These are phyloP conservation scores for Hemaris fuciformis DNA, from an alignment of 2,888 invertebrate genomes.

Conservation along the genomic window DNA sequence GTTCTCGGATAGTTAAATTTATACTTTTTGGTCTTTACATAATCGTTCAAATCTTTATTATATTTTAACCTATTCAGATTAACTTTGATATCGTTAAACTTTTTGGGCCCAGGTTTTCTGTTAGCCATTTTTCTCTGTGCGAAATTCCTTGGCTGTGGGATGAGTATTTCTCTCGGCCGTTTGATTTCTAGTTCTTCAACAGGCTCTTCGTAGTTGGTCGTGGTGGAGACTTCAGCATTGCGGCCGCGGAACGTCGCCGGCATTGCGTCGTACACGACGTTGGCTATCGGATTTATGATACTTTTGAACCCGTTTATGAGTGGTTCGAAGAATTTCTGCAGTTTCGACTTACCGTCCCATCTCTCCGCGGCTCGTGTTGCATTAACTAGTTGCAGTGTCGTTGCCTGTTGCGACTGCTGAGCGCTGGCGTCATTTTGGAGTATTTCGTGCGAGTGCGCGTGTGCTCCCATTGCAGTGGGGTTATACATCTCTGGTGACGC, in stretches of 20 bases:
- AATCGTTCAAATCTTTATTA: constrained; percentile 72
- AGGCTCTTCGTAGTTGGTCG: constrained; percentile 51
- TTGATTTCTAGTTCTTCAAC: constrained; percentile 50
- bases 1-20: constrained; percentile 71
- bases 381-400: constrained; percentile 62
- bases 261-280: constrained; percentile 65
- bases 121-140: constrained; percentile 69
- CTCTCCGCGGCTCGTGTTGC: constrained; percentile 71
- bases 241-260: constrained; percentile 71
- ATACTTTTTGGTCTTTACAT: constrained; percentile 73
- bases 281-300: constrained; percentile 67
- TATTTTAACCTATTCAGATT: constrained; percentile 66
- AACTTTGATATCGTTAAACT: constrained; percentile 64
- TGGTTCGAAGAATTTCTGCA: constrained; percentile 73
- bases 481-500: constrained; percentile 74
- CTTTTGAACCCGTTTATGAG: constrained; percentile 61
- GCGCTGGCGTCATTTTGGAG: constrained; percentile 73
- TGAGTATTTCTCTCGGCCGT: constrained; percentile 61
- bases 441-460: constrained; percentile 66
- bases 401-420: constrained; percentile 79
- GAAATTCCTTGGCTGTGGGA: constrained; percentile 69
- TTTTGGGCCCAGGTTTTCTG: constrained; percentile 62
- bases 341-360: constrained; percentile 79
- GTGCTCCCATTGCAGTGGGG: constrained; percentile 65
- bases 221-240: constrained; percentile 61